Evolutionary conservation across 2,113 vertebrate genomes (phyloP).

Genomic region (Falcunculus frontatus): DNA sequence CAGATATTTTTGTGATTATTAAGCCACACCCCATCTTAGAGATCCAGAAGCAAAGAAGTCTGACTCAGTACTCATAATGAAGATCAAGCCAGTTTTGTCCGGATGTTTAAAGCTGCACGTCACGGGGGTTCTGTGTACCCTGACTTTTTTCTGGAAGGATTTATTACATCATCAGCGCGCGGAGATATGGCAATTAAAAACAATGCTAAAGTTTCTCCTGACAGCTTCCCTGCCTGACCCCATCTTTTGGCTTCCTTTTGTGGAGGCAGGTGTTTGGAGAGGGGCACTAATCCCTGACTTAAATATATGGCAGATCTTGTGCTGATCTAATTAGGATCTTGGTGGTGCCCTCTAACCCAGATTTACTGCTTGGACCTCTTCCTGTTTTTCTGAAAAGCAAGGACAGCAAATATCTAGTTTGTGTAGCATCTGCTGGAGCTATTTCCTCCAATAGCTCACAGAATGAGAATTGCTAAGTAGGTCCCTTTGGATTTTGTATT

Average conservation of each 20-base stretch:
- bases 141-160: not conserved
- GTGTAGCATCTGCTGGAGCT: not conserved
- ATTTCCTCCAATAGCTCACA: not conserved
- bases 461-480: not conserved
- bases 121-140: not conserved
- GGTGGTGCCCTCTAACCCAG: not conserved
- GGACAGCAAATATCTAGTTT: not conserved
- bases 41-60: not conserved
- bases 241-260: not conserved
- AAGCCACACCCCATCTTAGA: not conserved
- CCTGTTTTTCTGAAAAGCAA: not conserved
- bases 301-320: not conserved
- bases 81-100: not conserved
- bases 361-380: not conserved
- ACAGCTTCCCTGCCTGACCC: not conserved
- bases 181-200: not conserved
- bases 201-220: not conserved
- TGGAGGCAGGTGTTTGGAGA: not conserved
- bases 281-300: not conserved
- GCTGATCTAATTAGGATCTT: not conserved
- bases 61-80: not conserved
- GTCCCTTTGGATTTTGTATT: not conserved
- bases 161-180: not conserved
- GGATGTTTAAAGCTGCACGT: not conserved
- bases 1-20: not conserved